phyloP scores from a whole-genome alignment of 2,888 invertebrate genomes.

The Sinhomidia bicolor region DNA sequence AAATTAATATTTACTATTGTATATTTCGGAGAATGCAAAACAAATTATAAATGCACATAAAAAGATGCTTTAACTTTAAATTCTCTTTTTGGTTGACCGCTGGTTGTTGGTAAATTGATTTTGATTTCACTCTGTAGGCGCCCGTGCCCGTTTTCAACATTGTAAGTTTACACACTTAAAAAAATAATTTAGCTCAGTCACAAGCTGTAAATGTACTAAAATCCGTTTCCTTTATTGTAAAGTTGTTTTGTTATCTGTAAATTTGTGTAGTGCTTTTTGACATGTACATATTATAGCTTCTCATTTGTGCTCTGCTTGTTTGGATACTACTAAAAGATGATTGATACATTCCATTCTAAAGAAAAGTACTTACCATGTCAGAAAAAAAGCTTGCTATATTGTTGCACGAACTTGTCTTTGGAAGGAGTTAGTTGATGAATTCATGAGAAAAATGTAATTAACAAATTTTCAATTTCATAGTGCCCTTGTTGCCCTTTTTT shows the following conservation, averaged over 20 bases:
- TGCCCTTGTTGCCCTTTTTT: too few relatives aligned
- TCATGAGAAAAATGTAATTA: too few relatives aligned
- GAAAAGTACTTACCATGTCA: too few relatives aligned
- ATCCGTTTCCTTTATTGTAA: neutral
- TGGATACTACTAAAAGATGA: too few relatives aligned
- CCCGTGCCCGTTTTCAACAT: slow-evolving; percentile 79
- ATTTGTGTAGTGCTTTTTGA: slow-evolving; percentile 5
- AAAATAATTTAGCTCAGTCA: slow-evolving; percentile 62
- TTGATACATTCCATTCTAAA: too few relatives aligned
- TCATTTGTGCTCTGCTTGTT: too few relatives aligned
- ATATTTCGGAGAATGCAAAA: slow-evolving; percentile 33
- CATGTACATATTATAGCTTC: too few relatives aligned
- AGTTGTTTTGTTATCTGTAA: neutral
- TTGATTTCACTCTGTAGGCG: slow-evolving; percentile 74
- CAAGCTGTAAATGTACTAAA: slow-evolving; percentile 54
- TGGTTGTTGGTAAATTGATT: slow-evolving; percentile 60
- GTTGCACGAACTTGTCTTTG: too few relatives aligned
- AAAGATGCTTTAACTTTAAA: slow-evolving; percentile 40
- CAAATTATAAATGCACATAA: slow-evolving; percentile 50
- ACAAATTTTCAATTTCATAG: too few relatives aligned
- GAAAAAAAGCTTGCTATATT: too few relatives aligned
- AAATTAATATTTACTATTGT: slow-evolving; percentile 5
- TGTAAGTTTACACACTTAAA: slow-evolving; percentile 75
- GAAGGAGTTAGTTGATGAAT: too few relatives aligned
- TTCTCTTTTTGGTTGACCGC: slow-evolving; percentile 57